These are phyloP conservation scores for Oxygymnocypris stewartii DNA, from an alignment of 2,113 vertebrate genomes.

Conservation along the genomic window DNA sequence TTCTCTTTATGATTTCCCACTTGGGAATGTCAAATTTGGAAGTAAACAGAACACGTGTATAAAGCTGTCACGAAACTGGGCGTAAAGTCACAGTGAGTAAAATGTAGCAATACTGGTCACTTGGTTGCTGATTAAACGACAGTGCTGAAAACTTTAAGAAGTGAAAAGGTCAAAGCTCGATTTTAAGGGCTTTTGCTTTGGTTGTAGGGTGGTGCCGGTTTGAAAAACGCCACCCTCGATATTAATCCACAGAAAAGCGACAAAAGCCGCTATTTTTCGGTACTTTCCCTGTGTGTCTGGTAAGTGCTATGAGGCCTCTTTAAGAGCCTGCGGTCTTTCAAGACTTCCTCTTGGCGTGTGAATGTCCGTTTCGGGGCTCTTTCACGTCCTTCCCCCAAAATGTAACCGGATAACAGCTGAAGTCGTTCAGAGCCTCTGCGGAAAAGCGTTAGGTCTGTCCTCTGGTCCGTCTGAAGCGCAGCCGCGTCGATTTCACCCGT, in stretches of 20 bases:
- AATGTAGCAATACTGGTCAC: not conserved
- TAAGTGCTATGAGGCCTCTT: conserved; percentile 44
- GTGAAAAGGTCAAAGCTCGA: conserved; percentile 9
- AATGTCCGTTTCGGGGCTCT: conserved; percentile 66
- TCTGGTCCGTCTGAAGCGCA: conserved; percentile 38
- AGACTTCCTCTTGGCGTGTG: conserved; percentile 61
- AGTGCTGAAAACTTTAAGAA: conserved; percentile 26
- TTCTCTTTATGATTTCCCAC: conserved; percentile 18
- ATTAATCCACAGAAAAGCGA: conserved; percentile 1
- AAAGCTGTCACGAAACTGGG: not conserved
- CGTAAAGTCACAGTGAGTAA: not conserved
- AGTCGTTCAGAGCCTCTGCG: conserved; percentile 24
- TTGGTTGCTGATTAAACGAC: not conserved
- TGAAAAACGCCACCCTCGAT: not conserved
- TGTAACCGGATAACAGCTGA: conserved; percentile 40
- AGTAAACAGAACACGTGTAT: not conserved
- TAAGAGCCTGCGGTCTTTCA: conserved; percentile 57
- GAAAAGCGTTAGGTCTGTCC: conserved; percentile 37
- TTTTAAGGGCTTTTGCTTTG: not conserved
- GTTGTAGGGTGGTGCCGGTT: not conserved
- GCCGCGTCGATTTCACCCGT: conserved; percentile 61
- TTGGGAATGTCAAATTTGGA: conserved; percentile 18
- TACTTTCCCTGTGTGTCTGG: not conserved
- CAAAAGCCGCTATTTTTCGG: not conserved
- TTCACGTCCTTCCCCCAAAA: conserved; percentile 66